Conservation (phyloP, 2,888 invertebrate species). For the Hypomecis punctinalis region DNA sequence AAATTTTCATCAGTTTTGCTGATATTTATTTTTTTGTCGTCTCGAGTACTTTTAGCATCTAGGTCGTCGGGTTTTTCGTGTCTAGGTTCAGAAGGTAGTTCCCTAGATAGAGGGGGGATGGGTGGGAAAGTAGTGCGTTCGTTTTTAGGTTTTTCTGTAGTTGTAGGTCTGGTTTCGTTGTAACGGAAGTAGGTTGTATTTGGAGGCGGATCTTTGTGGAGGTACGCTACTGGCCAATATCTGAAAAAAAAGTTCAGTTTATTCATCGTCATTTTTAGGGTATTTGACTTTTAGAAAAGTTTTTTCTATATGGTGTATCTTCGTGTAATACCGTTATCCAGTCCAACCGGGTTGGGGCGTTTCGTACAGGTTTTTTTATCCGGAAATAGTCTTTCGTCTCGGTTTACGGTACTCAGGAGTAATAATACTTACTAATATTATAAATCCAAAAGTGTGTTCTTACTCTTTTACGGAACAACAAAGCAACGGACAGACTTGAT, state of each 20-base stretch:
- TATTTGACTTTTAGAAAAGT: too few relatives aligned
- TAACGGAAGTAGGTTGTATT: conserved; percentile 86
- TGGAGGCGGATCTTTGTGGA: conserved; percentile 92
- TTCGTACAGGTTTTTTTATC: too few relatives aligned
- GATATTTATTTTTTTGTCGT: conserved; percentile 67
- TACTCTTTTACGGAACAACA: too few relatives aligned
- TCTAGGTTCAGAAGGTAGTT: conserved; percentile 38
- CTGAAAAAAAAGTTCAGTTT: conserved; percentile 54
- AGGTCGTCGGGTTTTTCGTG: conserved; percentile 29
- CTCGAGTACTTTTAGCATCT: conserved; percentile 48
- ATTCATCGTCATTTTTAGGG: neutral
- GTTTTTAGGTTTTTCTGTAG: conserved; percentile 40
- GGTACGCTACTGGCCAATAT: conserved; percentile 92
- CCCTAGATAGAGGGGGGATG: conserved; percentile 34
- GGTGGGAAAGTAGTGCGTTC: conserved; percentile 31
- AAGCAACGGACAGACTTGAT: too few relatives aligned
- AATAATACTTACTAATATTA: too few relatives aligned
- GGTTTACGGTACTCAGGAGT: too few relatives aligned
- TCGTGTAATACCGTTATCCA: too few relatives aligned
- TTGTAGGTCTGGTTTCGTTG: conserved; percentile 62
- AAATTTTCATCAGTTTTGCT: conserved; percentile 54
- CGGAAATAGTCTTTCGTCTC: too few relatives aligned
- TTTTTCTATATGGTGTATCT: too few relatives aligned
- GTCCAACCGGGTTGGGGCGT: too few relatives aligned
- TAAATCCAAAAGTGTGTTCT: too few relatives aligned